A percentile compares a stretch with the other conserved stretches of the same genome.
Evolutionary conservation across 92 coral and sea anemone genomes (phyloP).

Genomic region (Siderastrea radians): DNA sequence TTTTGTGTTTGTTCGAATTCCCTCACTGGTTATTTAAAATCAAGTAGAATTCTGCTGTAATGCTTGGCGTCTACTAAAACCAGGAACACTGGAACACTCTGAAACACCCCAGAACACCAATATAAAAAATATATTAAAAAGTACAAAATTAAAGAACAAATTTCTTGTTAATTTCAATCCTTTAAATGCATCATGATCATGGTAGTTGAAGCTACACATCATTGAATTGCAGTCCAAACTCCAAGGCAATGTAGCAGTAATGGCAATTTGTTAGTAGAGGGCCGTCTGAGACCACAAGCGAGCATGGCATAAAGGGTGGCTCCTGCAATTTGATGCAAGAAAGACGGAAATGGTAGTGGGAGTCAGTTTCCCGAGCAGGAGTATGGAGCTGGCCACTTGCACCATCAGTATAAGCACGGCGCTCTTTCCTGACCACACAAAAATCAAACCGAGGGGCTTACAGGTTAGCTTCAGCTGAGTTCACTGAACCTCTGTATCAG

Average conservation of each 20-base stretch:
- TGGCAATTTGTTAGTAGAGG: constrained; percentile 12
- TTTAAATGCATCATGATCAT: too few species aligned
- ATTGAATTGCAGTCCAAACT: constrained; percentile 30
- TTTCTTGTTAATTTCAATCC: too few species aligned
- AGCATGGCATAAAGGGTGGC: neutral
- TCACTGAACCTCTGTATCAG: constrained; percentile 41
- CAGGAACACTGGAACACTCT: too few species aligned
- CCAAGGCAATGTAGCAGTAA: constrained; percentile 4
- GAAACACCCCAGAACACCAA: too few species aligned
- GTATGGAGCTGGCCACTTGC: constrained; percentile 42
- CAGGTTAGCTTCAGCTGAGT: neutral
- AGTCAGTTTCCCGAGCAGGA: constrained; percentile 35
- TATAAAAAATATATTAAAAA: too few species aligned
- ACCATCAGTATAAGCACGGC: constrained; percentile 43
- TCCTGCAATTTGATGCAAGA: constrained; percentile 40
- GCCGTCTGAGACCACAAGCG: neutral
- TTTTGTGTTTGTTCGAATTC: neutral
- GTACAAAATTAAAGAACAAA: too few species aligned
- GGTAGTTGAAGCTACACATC: too few species aligned
- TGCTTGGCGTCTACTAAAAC: too few species aligned
- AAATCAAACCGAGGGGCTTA: constrained; percentile 40
- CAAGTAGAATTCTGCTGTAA: neutral
- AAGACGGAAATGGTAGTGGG: constrained; percentile 40
- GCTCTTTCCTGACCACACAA: constrained; percentile 40
- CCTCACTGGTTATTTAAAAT: constrained; percentile 2